phyloP scores from a whole-genome alignment of 1,140 invertebrate species.

The Metaphire vulgaris region DNA sequence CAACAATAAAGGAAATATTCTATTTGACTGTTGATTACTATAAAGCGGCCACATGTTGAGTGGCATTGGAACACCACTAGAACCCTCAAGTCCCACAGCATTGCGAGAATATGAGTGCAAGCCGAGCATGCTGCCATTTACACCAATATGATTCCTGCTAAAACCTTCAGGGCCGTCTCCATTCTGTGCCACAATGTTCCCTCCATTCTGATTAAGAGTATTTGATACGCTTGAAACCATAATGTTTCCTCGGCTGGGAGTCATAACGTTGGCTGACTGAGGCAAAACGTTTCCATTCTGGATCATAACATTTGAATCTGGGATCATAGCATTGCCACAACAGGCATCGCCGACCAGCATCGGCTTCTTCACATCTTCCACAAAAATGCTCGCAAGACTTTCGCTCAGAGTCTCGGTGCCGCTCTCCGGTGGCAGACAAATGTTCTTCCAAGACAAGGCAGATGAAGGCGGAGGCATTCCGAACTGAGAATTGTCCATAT shows the following conservation, averaged over 20 bases:
- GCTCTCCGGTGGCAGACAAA: constrained; percentile 25
- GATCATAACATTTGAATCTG: too few species aligned
- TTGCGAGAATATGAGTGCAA: background rate
- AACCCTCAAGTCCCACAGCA: background rate
- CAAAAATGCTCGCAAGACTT: background rate
- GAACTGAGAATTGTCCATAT: background rate
- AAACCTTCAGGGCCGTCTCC: too few species aligned
- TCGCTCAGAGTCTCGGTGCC: background rate
- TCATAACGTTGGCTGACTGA: too few species aligned
- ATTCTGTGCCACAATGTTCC: background rate
- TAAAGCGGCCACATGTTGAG: background rate
- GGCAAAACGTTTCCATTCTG: background rate
- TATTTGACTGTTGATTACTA: background rate
- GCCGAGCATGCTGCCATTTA: background rate
- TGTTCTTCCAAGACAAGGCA: background rate
- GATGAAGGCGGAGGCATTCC: background rate
- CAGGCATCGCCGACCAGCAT: background rate
- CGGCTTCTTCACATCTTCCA: background rate
- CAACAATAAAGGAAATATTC: background rate
- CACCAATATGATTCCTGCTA: background rate
- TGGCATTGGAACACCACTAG: too few species aligned
- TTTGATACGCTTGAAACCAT: too few species aligned
- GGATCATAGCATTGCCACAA: background rate
- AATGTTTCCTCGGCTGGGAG: background rate
- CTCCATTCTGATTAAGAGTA: background rate